Evolutionary conservation across 2,888 invertebrate genomes (phyloP).

Genomic region (Dicyrtomina minuta): DNA sequence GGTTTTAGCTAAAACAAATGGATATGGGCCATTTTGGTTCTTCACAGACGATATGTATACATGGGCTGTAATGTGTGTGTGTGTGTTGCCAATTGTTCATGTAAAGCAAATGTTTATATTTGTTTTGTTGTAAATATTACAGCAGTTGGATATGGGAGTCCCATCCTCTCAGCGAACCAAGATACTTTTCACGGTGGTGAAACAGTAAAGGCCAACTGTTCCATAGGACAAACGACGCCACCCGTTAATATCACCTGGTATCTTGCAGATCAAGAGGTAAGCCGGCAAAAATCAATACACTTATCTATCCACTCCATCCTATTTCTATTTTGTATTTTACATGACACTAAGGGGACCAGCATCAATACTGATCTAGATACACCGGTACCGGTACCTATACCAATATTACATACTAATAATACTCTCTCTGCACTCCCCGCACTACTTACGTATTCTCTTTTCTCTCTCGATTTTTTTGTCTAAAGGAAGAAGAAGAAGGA

Average conservation of each 20-base stretch:
- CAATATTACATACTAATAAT: no score
- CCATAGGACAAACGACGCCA: constrained; percentile 33
- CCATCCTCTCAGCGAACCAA: constrained; percentile 36
- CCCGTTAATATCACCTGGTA: constrained; percentile 42
- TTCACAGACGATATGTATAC: no score
- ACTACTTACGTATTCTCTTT: neutral
- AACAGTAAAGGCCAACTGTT: constrained; percentile 38
- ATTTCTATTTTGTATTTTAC: neutral
- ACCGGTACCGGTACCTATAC: no score
- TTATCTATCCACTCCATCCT: neutral
- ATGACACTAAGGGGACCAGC: no score
- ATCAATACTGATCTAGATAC: no score
- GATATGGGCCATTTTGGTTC: no score
- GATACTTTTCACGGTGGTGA: constrained; percentile 31
- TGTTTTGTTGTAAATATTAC: constrained; percentile 3
- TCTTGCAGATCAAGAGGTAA: constrained; percentile 40
- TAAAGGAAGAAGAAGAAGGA: no score
- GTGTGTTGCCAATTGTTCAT: no score
- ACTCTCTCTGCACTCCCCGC: no score
- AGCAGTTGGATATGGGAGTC: constrained; percentile 41
- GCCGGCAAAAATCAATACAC: neutral
- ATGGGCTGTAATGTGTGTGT: no score
- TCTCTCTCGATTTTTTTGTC: no score
- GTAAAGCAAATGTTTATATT: neutral
- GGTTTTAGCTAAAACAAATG: no score